These are phyloP conservation scores for Pitta sordida DNA, from an alignment of 2,113 vertebrate species.

Conservation along the genomic window DNA sequence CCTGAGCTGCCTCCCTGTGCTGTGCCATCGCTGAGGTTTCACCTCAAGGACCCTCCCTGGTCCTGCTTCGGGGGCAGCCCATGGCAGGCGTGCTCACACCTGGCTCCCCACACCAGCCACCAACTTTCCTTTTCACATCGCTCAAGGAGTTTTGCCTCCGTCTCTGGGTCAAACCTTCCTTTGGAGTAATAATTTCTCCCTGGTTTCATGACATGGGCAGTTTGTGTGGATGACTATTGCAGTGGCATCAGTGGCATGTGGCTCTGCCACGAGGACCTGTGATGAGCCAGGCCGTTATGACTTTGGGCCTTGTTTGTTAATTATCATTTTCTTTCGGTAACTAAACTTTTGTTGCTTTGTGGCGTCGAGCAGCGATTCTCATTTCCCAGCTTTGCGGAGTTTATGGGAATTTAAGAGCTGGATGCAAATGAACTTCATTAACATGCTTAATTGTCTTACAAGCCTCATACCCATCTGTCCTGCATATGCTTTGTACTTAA, in stretches of 20 bases:
- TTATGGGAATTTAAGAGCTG: constrained; percentile 36
- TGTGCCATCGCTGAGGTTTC: background rate
- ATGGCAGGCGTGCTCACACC: background rate
- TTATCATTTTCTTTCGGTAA: background rate
- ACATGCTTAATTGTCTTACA: constrained; percentile 32
- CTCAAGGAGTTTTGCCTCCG: background rate
- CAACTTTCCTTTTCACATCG: accelerated
- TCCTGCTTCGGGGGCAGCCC: background rate
- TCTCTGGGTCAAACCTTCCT: background rate
- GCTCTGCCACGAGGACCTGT: background rate
- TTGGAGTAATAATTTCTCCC: background rate
- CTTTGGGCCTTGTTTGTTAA: background rate
- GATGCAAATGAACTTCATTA: constrained; percentile 51
- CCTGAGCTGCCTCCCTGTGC: background rate
- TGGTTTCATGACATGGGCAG: accelerated
- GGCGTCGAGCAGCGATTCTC: background rate
- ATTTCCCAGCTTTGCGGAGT: constrained; percentile 21
- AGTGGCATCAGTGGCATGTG: accelerated
- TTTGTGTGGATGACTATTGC: background rate
- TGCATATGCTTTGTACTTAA: constrained; percentile 7
- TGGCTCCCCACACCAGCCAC: accelerated
- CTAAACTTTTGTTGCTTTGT: background rate
- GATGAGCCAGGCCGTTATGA: background rate
- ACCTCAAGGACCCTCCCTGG: background rate
- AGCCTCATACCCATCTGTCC: constrained; percentile 17